These are phyloP conservation scores for Drosophila triauraria DNA, from an alignment of 1,140 invertebrate species.

Conservation along the genomic window DNA sequence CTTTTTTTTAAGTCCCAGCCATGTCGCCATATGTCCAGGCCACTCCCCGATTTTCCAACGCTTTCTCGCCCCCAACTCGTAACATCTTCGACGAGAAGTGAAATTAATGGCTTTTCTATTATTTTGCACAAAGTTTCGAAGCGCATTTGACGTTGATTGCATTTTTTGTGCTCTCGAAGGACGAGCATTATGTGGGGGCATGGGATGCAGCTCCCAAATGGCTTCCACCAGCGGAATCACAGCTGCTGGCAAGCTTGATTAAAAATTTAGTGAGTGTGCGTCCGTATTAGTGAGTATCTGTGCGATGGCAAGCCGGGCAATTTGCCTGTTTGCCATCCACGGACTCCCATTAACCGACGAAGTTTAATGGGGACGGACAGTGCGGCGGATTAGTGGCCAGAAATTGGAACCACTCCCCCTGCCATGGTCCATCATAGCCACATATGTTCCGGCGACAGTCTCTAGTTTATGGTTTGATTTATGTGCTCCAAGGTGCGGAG, in stretches of 20 bases:
- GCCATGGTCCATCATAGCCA: constrained; percentile 34
- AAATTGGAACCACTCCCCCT: constrained; percentile 10
- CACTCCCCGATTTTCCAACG: constrained; percentile 16
- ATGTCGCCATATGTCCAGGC: constrained; percentile 49
- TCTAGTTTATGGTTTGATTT: constrained; percentile 45
- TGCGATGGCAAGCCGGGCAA: constrained; percentile 50
- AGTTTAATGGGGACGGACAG: constrained; percentile 1
- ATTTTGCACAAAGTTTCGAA: constrained; percentile 82
- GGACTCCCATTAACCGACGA: constrained; percentile 11
- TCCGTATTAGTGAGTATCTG: constrained; percentile 41
- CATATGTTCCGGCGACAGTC: constrained; percentile 34
- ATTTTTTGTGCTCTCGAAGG: constrained; percentile 69
- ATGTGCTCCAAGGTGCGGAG: constrained; percentile 39
- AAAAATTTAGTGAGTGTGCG: constrained; percentile 71
- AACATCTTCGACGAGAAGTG: constrained; percentile 79
- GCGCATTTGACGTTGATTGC: constrained; percentile 83
- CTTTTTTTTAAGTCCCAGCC: constrained; percentile 4
- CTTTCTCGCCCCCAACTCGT: constrained; percentile 24
- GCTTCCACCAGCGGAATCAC: constrained; percentile 62
- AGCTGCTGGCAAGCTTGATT: constrained; percentile 77
- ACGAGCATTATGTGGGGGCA: constrained; percentile 21
- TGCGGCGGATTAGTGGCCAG: constrained; percentile 36
- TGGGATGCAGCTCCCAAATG: constrained; percentile 36
- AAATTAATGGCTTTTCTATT: constrained; percentile 84
- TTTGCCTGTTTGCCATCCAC: constrained; percentile 39